Evolutionary conservation across 2,797 vertebrate species (phyloP).

Genomic region (Molossus alvarezi): DNA sequence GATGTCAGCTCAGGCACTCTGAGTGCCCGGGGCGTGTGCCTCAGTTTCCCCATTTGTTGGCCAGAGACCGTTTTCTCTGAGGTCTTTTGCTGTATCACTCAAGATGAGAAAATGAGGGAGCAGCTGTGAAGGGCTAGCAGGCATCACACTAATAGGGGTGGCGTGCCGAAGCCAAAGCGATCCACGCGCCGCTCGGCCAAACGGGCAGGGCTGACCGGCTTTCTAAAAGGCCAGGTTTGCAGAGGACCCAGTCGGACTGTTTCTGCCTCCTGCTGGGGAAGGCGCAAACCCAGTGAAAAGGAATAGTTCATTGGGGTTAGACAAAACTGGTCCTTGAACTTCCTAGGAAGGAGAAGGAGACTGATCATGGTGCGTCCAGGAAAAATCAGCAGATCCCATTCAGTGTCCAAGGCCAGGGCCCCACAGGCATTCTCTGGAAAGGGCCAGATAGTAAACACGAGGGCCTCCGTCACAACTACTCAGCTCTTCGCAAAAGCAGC

Average conservation of each 20-base stretch:
- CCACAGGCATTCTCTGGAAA: fast-evolving
- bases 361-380: not conserved
- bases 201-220: not conserved
- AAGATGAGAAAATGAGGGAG: not conserved
- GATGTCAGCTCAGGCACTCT: not conserved
- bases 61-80: not conserved
- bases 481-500: fast-evolving
- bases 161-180: not conserved
- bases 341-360: not conserved
- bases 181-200: not conserved
- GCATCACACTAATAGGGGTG: fast-evolving
- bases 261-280: not conserved
- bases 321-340: not conserved
- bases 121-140: not conserved
- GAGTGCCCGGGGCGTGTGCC: fast-evolving
- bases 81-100: not conserved
- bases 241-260: not conserved
- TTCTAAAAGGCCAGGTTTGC: not conserved
- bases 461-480: not conserved
- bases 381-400: not conserved
- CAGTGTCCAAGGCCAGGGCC: fast-evolving
- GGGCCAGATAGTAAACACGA: not conserved
- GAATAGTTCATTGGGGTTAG: fast-evolving
- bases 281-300: not conserved
- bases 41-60: not conserved